Base-by-base conservation (phyloP, 2,797 vertebrate genomes). In the Xenopus petersii region DNA sequence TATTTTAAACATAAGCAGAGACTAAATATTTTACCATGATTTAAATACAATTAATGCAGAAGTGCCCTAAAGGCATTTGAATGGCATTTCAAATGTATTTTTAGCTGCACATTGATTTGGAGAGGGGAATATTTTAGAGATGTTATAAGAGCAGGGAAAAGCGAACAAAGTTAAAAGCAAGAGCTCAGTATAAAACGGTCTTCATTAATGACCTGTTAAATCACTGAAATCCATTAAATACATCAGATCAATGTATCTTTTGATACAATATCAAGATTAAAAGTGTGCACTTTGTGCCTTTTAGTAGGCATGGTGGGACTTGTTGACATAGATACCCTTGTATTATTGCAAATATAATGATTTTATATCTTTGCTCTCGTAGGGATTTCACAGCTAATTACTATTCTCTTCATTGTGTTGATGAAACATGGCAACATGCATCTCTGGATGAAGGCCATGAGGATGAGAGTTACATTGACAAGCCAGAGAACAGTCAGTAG, bases 371-470 rank as follows among this genome's bases (percentile, higher is more conserved):
- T 42, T 3, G 4, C 16, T 56, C 54, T 56, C 54, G 2, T 16
- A 56, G n/a, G 54, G 4, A 56, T 56, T 56, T 16, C 54, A 16
- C 54, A 56, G 15, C 15, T 17, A 56, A 16, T 63, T 63, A 49
- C 55, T 62, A 51, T 51, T 51, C 49, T 12, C 11, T 51, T 51
- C 49, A 54, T 48, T 60, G 56, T 62, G 17, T 62, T 60, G 42
- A 60, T 33, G 36, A 60, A 48, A 70, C n/a, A 48, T 15, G 24
- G 48, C 47, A 48, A 49, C 48, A 36, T 21, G 46, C 56, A 24
- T 24, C 58, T 62, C 21, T 71, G 59, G 69, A 63, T 49, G 48
- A 10, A 61, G 56, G 36, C 68, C 68, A 70, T 59, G 5, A 42
- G n/a, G 58, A 61, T 17, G 42, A 49, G 59, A 51, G 62, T 46